Percentiles rank a stretch among this genome's conserved stretches.
Conservation (phyloP, 2,888 invertebrate species). For the Electrophaes corylata region DNA sequence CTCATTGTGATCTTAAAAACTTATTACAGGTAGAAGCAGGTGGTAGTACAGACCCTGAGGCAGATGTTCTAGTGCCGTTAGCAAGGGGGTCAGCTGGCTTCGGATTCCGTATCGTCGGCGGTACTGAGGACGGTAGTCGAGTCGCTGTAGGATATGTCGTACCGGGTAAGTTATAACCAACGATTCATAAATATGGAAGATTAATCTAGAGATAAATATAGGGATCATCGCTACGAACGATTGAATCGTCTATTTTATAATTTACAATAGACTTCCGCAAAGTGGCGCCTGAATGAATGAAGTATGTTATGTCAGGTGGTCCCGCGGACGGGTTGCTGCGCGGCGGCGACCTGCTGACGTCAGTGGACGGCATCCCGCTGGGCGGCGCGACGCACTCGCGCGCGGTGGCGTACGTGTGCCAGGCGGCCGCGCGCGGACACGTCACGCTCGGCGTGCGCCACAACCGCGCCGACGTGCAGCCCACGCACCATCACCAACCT, state of each 20-base stretch:
- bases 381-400: constrained; percentile 94
- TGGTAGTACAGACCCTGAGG: constrained; percentile 70
- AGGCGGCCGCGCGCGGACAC: constrained; percentile 93
- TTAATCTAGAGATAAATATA: no score
- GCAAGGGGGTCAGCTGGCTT: constrained; percentile 97
- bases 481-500: constrained; percentile 57
- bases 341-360: constrained; percentile 96
- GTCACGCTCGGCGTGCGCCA: constrained; percentile 86
- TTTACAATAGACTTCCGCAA: no score
- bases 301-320: constrained; percentile 86
- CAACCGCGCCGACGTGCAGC: constrained; percentile 76
- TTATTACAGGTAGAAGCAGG: constrained; percentile 62
- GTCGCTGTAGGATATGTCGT: constrained; percentile 99
- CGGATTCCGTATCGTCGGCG: constrained; percentile 99
- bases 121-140: constrained; percentile 98
- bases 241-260: no score
- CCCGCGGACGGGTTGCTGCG: constrained; percentile 96
- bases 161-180: constrained; percentile 80
- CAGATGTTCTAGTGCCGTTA: constrained; percentile 91
- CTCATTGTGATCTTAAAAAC: no score
- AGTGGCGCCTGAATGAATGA: no score
- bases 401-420: constrained; percentile 96
- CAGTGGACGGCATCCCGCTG: constrained; percentile 94
- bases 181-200: not conserved
- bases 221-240: no score